Conservation (phyloP, 2,888 invertebrate genomes). For the Acanthopleura granulata region DNA sequence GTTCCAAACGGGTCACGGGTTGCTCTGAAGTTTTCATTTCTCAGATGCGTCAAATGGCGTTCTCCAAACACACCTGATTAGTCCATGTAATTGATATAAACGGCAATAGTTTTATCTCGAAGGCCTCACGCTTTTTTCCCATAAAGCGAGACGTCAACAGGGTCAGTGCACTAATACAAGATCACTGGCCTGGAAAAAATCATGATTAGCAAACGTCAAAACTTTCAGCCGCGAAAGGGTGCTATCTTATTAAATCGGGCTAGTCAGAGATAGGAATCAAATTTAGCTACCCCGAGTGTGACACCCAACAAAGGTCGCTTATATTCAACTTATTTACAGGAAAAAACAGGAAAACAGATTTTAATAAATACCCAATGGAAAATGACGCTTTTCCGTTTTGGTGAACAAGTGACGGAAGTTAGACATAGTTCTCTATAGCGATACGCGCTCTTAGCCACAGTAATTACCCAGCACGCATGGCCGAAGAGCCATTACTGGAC, state of each 20-base stretch:
- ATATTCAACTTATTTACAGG: neutral
- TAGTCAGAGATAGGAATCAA: neutral
- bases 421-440: neutral
- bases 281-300: neutral
- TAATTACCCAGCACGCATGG: too few relatives aligned
- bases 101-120: constrained; percentile 9
- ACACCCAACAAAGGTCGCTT: neutral
- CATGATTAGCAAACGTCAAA: constrained; percentile 17
- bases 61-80: constrained; percentile 3
- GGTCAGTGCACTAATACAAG: constrained; percentile 9
- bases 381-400: neutral
- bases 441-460: too few relatives aligned
- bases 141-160: neutral
- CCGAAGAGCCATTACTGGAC: too few relatives aligned
- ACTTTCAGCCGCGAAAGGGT: neutral
- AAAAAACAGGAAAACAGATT: neutral
- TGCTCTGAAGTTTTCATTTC: too few relatives aligned
- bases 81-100: constrained; percentile 14
- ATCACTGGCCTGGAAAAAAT: constrained; percentile 8
- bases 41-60: neutral
- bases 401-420: neutral
- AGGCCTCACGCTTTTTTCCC: neutral
- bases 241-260: neutral
- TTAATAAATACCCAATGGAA: neutral
- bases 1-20: too few relatives aligned